Evolutionary conservation across 2,888 invertebrate species (phyloP).

Genomic region (Drosophila meridiana): DNA sequence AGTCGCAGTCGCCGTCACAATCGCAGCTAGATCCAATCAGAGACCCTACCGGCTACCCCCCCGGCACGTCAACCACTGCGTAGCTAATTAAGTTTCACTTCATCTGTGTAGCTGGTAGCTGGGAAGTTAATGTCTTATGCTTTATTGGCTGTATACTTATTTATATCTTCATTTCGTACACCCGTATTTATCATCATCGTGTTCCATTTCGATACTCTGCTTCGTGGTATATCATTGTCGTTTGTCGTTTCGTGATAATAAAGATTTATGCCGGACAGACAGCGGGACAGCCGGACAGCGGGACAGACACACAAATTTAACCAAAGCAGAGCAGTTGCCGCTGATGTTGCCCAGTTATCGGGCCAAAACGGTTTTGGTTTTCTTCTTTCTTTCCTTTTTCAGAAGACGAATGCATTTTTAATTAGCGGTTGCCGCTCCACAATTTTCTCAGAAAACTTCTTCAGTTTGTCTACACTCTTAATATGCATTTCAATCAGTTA

Average conservation of each 20-base stretch:
- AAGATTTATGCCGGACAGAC: conserved; percentile 64
- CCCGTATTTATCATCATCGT: conserved; percentile 63
- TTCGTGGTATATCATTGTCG: conserved; percentile 64
- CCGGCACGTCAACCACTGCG: neutral
- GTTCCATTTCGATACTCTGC: conserved; percentile 22
- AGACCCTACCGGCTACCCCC: neutral
- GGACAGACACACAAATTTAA: neutral
- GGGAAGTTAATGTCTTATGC: conserved; percentile 57
- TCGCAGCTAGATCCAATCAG: conserved; percentile 19
- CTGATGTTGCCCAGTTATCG: conserved; percentile 36
- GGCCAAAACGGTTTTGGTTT: conserved; percentile 15
- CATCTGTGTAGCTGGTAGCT: conserved; percentile 29
- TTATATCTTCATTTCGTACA: conserved; percentile 67
- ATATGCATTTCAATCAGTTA: conserved; percentile 14
- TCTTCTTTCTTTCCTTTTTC: conserved; percentile 5
- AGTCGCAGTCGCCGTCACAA: conserved; percentile 1
- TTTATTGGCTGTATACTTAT: conserved; percentile 63
- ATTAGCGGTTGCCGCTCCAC: conserved; percentile 58
- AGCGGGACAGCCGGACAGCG: neutral
- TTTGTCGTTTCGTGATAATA: conserved; percentile 64
- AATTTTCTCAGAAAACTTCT: conserved; percentile 45
- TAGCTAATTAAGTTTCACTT: conserved; percentile 70
- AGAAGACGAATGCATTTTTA: conserved; percentile 76
- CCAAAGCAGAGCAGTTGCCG: conserved; percentile 46
- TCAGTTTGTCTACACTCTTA: conserved; percentile 11